Evolutionary conservation across 2,888 invertebrate genomes (phyloP).

Genomic region (Tachina grossa): DNA sequence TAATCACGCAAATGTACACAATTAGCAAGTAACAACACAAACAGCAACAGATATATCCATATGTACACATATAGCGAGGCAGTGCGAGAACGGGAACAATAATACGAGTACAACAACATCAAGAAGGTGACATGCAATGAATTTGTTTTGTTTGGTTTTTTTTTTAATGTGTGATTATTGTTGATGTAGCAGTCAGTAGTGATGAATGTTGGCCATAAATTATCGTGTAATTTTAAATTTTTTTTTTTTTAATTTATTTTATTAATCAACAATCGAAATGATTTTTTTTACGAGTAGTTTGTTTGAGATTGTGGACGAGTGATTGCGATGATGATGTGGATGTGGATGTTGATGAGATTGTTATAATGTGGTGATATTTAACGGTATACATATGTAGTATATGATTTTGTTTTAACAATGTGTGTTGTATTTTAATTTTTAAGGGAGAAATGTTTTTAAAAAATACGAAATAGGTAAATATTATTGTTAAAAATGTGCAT

Average conservation of each 20-base stretch:
- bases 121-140: constrained; percentile 57
- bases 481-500: constrained; percentile 56
- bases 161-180: constrained; percentile 38
- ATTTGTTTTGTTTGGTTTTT: constrained; percentile 36
- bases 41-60: constrained; percentile 10
- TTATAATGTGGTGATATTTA: constrained; percentile 28
- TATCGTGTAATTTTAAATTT: constrained; percentile 33
- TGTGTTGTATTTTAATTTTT: constrained; percentile 32
- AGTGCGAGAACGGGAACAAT: constrained; percentile 21
- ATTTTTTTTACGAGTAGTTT: constrained; percentile 45
- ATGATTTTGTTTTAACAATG: constrained; percentile 23
- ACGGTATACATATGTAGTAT: background rate
- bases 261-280: constrained; percentile 31
- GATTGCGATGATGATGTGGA: constrained; percentile 20
- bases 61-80: background rate
- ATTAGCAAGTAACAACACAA: constrained; percentile 10
- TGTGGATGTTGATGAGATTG: constrained; percentile 13
- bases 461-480: constrained; percentile 34
- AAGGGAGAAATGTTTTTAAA: constrained; percentile 23
- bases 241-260: constrained; percentile 30
- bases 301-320: constrained; percentile 35
- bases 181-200: constrained; percentile 44
- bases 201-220: constrained; percentile 60
- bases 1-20: constrained; percentile 19
- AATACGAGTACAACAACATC: constrained; percentile 30